These are phyloP conservation scores for Lemur catta DNA, from an alignment of 2,797 vertebrate species.

Conservation along the genomic window DNA sequence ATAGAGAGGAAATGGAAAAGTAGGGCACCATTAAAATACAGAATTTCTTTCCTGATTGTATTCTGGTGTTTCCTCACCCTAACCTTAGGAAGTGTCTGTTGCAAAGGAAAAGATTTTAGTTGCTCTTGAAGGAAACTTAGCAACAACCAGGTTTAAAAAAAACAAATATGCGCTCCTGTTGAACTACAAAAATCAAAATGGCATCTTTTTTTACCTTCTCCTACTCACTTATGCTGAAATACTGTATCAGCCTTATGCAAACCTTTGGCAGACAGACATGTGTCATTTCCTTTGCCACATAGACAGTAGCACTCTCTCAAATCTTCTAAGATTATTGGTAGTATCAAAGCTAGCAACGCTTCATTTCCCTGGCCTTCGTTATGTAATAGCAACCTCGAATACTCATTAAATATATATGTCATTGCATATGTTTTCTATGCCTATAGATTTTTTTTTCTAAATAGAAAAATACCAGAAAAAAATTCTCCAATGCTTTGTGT, in stretches of 20 bases:
- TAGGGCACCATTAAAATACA: slow-evolving; percentile 44
- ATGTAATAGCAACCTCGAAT: not conserved
- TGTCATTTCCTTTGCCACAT: not conserved
- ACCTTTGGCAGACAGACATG: not conserved
- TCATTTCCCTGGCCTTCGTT: not conserved
- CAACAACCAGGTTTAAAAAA: not conserved
- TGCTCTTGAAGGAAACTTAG: slow-evolving; percentile 23
- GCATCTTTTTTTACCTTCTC: not conserved
- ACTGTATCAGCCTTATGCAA: not conserved
- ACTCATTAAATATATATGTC: not conserved
- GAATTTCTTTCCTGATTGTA: slow-evolving; percentile 38
- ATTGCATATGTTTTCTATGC: slow-evolving; percentile 11
- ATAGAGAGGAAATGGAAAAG: slow-evolving; percentile 53
- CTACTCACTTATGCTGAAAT: slow-evolving; percentile 27
- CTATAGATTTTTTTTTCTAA: slow-evolving; percentile 10
- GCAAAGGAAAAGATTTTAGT: not conserved
- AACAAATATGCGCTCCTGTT: not conserved
- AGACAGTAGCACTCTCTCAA: not conserved
- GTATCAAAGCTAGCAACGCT: not conserved
- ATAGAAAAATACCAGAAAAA: slow-evolving; percentile 10
- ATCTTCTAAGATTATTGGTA: not conserved
- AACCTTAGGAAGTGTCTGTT: slow-evolving; percentile 44
- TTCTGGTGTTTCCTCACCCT: not conserved
- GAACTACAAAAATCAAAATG: slow-evolving; percentile 36
- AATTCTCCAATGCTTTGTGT: not conserved